phyloP scores from a whole-genome alignment of 2,797 vertebrate genomes.

The Alcedo atthis region DNA sequence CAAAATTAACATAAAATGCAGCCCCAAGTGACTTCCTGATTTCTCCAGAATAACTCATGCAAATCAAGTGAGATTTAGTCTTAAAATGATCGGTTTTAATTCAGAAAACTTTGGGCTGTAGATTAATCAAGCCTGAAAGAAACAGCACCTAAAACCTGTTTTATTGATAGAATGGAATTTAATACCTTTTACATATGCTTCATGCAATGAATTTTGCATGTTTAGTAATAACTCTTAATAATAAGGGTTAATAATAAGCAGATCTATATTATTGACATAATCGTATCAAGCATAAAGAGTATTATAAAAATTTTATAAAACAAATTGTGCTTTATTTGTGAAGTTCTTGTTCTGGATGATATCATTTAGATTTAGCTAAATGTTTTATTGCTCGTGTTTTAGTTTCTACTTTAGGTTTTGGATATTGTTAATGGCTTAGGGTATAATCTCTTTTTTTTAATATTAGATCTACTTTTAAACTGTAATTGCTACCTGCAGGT shows the following conservation, averaged over 20 bases:
- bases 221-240: constrained; percentile 75
- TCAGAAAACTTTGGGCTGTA: constrained; percentile 46
- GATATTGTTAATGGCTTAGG: constrained; percentile 71
- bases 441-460: constrained; percentile 63
- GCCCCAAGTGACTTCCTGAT: constrained; percentile 1
- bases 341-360: constrained; percentile 71
- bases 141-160: constrained; percentile 37
- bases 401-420: constrained; percentile 66
- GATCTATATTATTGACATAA: constrained; percentile 75
- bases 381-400: constrained; percentile 49
- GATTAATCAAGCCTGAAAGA: constrained; percentile 44
- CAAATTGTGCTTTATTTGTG: constrained; percentile 75
- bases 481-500: constrained; percentile 80
- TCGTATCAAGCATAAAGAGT: constrained; percentile 75
- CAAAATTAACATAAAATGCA: constrained; percentile 27
- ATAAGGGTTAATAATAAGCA: constrained; percentile 75
- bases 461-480: constrained; percentile 78
- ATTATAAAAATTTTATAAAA: constrained; percentile 81
- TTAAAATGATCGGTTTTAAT: constrained; percentile 21
- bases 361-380: constrained; percentile 68
- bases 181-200: constrained; percentile 78
- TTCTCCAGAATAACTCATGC: constrained; percentile 12
- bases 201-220: constrained; percentile 84
- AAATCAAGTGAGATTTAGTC: not conserved
- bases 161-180: constrained; percentile 69